phyloP scores from a whole-genome alignment of 2,888 invertebrate species.

The Campopleginae sp. region DNA sequence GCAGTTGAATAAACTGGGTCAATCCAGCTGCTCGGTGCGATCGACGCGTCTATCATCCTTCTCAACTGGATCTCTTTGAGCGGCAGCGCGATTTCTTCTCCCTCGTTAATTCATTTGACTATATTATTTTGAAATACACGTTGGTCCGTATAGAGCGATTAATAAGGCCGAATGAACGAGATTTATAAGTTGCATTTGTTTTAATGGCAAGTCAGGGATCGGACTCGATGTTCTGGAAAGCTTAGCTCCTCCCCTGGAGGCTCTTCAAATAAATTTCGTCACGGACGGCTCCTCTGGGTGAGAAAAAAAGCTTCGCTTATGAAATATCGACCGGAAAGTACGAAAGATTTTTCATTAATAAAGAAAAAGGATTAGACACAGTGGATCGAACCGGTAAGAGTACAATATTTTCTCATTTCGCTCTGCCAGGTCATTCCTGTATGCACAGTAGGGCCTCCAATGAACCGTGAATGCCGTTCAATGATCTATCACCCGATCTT shows the following conservation, averaged over 20 bases:
- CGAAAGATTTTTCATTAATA: no score
- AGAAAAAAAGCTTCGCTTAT: not conserved
- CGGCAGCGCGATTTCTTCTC: constrained; percentile 43
- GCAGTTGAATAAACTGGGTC: constrained; percentile 49
- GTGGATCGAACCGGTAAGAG: constrained; percentile 26
- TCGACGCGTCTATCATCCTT: constrained; percentile 36
- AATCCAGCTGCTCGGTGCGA: constrained; percentile 52
- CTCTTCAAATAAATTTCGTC: no score
- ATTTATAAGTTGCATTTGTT: constrained; percentile 12
- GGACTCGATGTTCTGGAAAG: not conserved
- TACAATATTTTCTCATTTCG: constrained; percentile 28
- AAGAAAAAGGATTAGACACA: not conserved
- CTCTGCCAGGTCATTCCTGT: not conserved
- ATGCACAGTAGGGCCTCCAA: constrained; percentile 36
- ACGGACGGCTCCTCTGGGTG: no score
- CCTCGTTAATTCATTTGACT: constrained; percentile 39
- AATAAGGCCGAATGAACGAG: constrained; percentile 54
- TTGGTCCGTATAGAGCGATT: constrained; percentile 45
- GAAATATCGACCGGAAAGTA: no score
- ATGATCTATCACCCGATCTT: constrained; percentile 62
- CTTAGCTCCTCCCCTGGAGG: no score
- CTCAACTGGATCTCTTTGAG: constrained; percentile 33
- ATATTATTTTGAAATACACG: constrained; percentile 6
- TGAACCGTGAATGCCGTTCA: constrained; percentile 59
- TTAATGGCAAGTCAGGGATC: constrained; percentile 24